Base-by-base conservation (phyloP, 2,797 vertebrate species). In the Sorex maritimensis region DNA sequence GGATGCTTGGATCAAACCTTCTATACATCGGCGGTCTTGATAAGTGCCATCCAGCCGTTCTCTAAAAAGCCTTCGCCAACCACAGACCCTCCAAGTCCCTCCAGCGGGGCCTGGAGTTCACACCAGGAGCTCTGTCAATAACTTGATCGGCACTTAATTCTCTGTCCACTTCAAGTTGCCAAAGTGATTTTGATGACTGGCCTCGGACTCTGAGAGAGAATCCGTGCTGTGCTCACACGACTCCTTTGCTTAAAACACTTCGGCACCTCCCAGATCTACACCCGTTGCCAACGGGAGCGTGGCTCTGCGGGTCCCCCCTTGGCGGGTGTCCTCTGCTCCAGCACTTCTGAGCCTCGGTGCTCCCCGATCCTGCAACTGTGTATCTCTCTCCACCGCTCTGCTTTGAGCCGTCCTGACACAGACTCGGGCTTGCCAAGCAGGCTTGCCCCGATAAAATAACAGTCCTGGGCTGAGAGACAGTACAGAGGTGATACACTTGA, bases 171-270 rank as follows among this genome's bases (percentile, higher is more conserved):
- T 85, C 78, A 75, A 52, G 61, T 73, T 26, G 52, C 23, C 68
- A 65, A 55, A 80, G 58, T 67, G 14, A 30, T 71, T 92, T 68
- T 81, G 72, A 69, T 75, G 92, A 91, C 30, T 44, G 49, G n/a
- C 71, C 73, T 21, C 26, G 83, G 88, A 34, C 13, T 65, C 44
- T 81, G 38, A 55, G 67, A 58, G 46, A 69, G 73, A 84, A 1
- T 46, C 46, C 14, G 23, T 71, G 71, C 72, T 75, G 5, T 23
- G 41, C 41, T 82, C 19, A 41, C 6, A 49, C 0, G 6, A n/a
- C 17, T 90, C 73, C 71, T 80, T 73, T 91, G 58, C 44, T 80
- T 49, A 69, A 86, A 49, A 75, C 28, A 30, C 75, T 82, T 94
- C 67, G 21, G 38, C 74, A 61, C 88, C 84, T 65, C 34, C 15